A percentile compares a stretch with the other conserved stretches of the same genome.
These are phyloP conservation scores for Limonius californicus DNA, from an alignment of 1,140 invertebrate genomes.

Conservation along the genomic window DNA sequence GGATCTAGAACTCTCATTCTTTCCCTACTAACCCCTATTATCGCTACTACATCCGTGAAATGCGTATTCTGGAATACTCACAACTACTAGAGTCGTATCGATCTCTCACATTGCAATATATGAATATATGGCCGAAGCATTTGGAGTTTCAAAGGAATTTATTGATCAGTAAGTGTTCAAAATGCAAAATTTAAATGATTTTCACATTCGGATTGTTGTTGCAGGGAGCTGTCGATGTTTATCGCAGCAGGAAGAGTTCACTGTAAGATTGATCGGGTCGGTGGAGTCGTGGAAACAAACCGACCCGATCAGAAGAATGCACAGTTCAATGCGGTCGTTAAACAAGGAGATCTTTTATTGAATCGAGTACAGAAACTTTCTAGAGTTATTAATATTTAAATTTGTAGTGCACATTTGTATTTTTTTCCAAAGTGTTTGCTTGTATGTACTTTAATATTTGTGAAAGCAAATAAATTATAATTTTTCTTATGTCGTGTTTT, in stretches of 20 bases:
- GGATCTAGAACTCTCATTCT: too few relatives aligned
- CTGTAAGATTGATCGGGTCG: conserved; percentile 97
- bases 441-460: too few relatives aligned
- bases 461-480: too few relatives aligned
- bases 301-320: conserved; percentile 87
- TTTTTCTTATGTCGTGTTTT: too few relatives aligned
- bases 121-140: conserved; percentile 98
- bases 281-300: conserved; percentile 96
- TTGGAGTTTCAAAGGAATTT: conserved; percentile 92
- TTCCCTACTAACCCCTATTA: conserved; percentile 96
- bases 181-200: not conserved
- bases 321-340: conserved; percentile 94
- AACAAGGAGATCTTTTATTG: conserved; percentile 95
- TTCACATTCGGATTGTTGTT: conserved; percentile 37
- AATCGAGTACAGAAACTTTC: conserved; percentile 98
- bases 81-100: conserved; percentile 96
- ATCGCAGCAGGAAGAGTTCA: conserved; percentile 94
- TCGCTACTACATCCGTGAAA: conserved; percentile 94
- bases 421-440: too few relatives aligned
- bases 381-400: conserved; percentile 96
- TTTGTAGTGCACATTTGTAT: too few relatives aligned
- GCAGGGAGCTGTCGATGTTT: conserved; percentile 79
- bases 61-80: conserved; percentile 95
- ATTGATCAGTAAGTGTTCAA: conserved; percentile 82
- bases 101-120: conserved; percentile 86